Evolutionary conservation across 2,113 vertebrate genomes (phyloP).

Genomic region (Coracopsis vasa): DNA sequence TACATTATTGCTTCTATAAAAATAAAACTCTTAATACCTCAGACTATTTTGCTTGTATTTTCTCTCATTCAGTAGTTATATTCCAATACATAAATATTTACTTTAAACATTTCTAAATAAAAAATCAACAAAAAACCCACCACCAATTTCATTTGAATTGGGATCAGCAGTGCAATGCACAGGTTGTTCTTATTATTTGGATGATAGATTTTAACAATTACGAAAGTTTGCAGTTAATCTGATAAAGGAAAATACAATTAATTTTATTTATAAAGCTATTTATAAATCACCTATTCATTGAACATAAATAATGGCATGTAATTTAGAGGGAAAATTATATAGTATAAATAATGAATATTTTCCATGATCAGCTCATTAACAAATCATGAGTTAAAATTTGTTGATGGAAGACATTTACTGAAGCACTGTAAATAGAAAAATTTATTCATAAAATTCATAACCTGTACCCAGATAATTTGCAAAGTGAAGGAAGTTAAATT

Average conservation of each 20-base stretch:
- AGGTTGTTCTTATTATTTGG: not conserved
- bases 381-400: not conserved
- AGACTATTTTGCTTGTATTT: not conserved
- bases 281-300: not conserved
- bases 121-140: not conserved
- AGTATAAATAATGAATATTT: not conserved
- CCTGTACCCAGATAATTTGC: not conserved
- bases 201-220: not conserved
- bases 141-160: not conserved
- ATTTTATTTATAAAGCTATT: not conserved
- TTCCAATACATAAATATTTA: not conserved
- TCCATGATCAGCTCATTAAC: not conserved
- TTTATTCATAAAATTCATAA: not conserved
- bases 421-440: not conserved
- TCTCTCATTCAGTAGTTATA: not conserved
- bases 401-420: not conserved
- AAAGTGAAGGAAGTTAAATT: not conserved
- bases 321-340: slow-evolving; percentile 3
- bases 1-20: not conserved
- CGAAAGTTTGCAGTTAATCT: not conserved
- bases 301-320: not conserved
- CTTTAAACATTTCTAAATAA: not conserved
- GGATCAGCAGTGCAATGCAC: not conserved
- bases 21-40: not conserved
- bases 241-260: not conserved